These are phyloP conservation scores for Leucosticte australis DNA, from an alignment of 2,113 vertebrate species.

Conservation along the genomic window DNA sequence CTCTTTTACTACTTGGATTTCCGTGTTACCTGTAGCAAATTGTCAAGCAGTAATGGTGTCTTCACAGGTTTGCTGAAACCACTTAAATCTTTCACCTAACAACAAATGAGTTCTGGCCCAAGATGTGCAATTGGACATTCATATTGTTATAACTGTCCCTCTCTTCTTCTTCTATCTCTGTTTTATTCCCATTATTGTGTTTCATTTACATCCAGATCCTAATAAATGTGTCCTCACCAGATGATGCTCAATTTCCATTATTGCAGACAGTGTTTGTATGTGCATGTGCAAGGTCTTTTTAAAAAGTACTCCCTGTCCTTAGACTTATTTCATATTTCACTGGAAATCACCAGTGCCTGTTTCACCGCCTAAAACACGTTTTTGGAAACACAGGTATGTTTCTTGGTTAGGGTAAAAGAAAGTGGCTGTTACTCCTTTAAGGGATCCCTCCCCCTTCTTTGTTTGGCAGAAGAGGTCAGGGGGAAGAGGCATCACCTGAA, in stretches of 20 bases:
- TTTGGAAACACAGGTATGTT: background rate
- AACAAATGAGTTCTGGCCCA: background rate
- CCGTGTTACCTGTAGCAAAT: background rate
- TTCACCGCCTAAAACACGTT: background rate
- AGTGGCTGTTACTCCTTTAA: slow-evolving; percentile 15
- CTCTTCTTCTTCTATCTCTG: background rate
- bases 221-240: background rate
- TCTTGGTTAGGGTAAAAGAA: background rate
- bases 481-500: slow-evolving; percentile 60
- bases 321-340: background rate
- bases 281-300: background rate
- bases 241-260: background rate
- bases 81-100: background rate
- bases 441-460: background rate
- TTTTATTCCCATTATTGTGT: background rate
- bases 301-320: background rate
- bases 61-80: background rate
- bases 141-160: background rate
- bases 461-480: slow-evolving; percentile 33
- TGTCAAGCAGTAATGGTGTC: background rate
- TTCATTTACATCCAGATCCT: background rate
- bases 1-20: slow-evolving; percentile 9
- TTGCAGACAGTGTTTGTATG: background rate
- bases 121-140: background rate
- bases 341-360: background rate